Conservation (phyloP, 1,140 invertebrate species). For the Lucilia sericata region DNA sequence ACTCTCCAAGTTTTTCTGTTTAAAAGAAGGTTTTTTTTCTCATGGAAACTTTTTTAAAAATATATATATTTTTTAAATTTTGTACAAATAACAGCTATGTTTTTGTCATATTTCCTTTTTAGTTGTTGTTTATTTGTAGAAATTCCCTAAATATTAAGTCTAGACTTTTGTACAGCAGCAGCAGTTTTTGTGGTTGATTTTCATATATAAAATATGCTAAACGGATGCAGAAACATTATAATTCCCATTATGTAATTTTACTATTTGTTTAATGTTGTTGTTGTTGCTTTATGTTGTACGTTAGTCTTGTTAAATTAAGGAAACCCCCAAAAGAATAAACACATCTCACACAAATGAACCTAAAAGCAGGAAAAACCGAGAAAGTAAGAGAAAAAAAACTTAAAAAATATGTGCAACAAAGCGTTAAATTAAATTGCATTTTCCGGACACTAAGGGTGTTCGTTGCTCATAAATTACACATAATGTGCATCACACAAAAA, state of each 20-base stretch:
- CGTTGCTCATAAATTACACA: background rate
- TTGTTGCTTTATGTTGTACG: background rate
- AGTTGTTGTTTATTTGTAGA: too few species aligned
- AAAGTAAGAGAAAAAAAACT: background rate
- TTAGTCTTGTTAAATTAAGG: conserved; percentile 10
- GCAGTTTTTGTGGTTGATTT: background rate
- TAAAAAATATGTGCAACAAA: conserved; percentile 25
- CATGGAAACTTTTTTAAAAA: too few species aligned
- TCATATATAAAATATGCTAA: background rate
- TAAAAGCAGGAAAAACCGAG: background rate
- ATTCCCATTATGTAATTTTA: background rate
- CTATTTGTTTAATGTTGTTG: background rate
- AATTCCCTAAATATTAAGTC: background rate
- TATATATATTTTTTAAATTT: too few species aligned
- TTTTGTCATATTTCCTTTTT: too few species aligned
- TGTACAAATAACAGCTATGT: too few species aligned
- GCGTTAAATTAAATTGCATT: conserved; percentile 39
- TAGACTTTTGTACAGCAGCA: background rate
- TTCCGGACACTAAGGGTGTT: conserved; percentile 4
- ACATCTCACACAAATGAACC: conserved; percentile 1
- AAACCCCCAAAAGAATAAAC: conserved; percentile 33
- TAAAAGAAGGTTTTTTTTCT: too few species aligned
- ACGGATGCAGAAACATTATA: background rate
- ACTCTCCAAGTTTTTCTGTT: too few species aligned
- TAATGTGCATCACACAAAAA: background rate